phyloP scores from a whole-genome alignment of 1,140 invertebrate genomes.

The Ectropis grisescens region DNA sequence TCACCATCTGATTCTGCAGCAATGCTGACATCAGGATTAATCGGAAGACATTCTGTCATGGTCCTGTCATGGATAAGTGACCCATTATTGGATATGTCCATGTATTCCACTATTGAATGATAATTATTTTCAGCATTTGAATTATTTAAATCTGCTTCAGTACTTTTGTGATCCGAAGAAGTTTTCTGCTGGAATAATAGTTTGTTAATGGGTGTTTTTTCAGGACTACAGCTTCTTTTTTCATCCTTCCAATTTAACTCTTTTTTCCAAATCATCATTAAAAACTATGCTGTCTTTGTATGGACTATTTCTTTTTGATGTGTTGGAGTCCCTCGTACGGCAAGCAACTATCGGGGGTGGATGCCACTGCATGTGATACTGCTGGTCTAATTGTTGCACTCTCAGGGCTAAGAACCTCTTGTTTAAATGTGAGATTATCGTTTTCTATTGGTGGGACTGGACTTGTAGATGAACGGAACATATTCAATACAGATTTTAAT shows the following conservation, averaged over 20 bases:
- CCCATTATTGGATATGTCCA: conserved; percentile 47
- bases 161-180: conserved; percentile 3
- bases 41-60: conserved; percentile 11
- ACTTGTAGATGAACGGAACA: conserved; percentile 54
- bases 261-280: conserved; percentile 46
- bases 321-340: conserved; percentile 21
- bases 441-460: conserved; percentile 30
- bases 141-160: conserved; percentile 1
- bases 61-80: conserved; percentile 24
- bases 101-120: conserved; percentile 36
- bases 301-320: conserved; percentile 37
- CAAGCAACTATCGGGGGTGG: conserved; percentile 35
- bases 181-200: conserved; percentile 25
- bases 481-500: conserved; percentile 51
- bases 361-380: conserved; percentile 15
- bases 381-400: neutral
- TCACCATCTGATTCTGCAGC: conserved; percentile 41
- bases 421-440: conserved; percentile 2
- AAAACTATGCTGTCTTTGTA: conserved; percentile 48
- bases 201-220: conserved; percentile 52
- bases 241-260: conserved; percentile 59
- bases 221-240: conserved; percentile 42
- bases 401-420: too few relatives aligned
- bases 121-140: conserved; percentile 7
- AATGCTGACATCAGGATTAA: conserved; percentile 10